phyloP scores from a whole-genome alignment of 2,113 vertebrate species.

The Stegastes partitus region DNA sequence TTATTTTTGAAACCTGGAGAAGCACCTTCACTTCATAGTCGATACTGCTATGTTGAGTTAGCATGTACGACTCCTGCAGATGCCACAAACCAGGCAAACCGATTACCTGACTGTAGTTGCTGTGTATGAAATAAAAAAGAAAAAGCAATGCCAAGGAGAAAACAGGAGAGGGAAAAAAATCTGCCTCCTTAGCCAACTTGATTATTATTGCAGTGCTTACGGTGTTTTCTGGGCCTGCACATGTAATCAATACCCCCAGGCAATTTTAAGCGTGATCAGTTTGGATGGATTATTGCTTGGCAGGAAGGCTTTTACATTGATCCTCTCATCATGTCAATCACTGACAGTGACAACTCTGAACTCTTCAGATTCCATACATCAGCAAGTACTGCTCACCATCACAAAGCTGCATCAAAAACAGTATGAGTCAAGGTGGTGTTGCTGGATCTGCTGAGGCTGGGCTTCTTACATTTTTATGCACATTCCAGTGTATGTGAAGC shows the following conservation, averaged over 20 bases:
- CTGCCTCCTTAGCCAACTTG: constrained; percentile 63
- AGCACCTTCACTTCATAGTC: too few relatives aligned
- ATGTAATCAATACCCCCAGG: constrained; percentile 79
- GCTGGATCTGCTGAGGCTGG: constrained; percentile 55
- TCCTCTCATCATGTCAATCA: constrained; percentile 83
- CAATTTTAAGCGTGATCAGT: constrained; percentile 84
- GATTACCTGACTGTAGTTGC: background rate
- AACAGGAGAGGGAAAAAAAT: constrained; percentile 14
- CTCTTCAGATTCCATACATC: constrained; percentile 77
- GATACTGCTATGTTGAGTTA: too few relatives aligned
- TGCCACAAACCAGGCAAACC: background rate
- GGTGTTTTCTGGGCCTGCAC: constrained; percentile 73
- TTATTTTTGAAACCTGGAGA: too few relatives aligned
- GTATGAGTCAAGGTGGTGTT: constrained; percentile 29
- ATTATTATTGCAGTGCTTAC: constrained; percentile 77
- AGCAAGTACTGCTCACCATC: constrained; percentile 63
- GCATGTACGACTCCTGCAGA: background rate
- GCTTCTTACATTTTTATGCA: constrained; percentile 42
- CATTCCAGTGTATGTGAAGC: constrained; percentile 31
- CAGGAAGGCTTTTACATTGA: constrained; percentile 80
- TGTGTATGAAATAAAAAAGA: constrained; percentile 39
- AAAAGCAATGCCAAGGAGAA: constrained; percentile 29
- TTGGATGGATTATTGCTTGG: constrained; percentile 84
- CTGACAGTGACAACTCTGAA: constrained; percentile 73
- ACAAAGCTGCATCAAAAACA: constrained; percentile 51